These are phyloP conservation scores for Phthorimaea operculella DNA, from an alignment of 1,140 invertebrate genomes.

Conservation along the genomic window DNA sequence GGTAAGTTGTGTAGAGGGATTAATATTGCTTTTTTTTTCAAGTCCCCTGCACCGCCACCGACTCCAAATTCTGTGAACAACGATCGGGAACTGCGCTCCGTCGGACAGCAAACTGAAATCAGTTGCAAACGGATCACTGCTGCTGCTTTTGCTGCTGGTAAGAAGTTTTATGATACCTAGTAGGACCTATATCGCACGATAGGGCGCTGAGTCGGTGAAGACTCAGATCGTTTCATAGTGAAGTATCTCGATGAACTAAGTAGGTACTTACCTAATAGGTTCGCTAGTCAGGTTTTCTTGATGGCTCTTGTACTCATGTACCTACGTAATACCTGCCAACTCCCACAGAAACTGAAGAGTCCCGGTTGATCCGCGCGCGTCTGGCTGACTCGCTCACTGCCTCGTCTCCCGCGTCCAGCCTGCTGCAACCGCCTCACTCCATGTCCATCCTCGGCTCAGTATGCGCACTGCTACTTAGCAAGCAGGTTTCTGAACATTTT, in stretches of 20 bases:
- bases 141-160: background rate
- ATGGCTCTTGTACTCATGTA: no score
- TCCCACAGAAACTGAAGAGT: slow-evolving; percentile 29
- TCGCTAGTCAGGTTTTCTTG: no score
- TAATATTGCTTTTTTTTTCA: no score
- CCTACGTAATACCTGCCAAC: no score
- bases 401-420: slow-evolving; percentile 35
- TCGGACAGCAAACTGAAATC: slow-evolving; percentile 51
- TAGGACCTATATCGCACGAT: no score
- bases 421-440: slow-evolving; percentile 34
- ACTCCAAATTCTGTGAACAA: slow-evolving; percentile 11
- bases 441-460: slow-evolving; percentile 54
- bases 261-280: no score
- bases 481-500: slow-evolving; percentile 27
- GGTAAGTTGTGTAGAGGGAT: no score
- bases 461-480: slow-evolving; percentile 48
- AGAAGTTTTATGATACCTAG: no score
- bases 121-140: slow-evolving; percentile 26
- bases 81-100: slow-evolving; percentile 39
- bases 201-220: no score
- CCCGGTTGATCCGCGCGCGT: slow-evolving; percentile 31
- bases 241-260: no score
- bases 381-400: slow-evolving; percentile 45
- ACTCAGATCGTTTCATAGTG: no score
- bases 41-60: slow-evolving; percentile 7